Conservation (phyloP, 2,797 vertebrate genomes). For the Falco columbarius region DNA sequence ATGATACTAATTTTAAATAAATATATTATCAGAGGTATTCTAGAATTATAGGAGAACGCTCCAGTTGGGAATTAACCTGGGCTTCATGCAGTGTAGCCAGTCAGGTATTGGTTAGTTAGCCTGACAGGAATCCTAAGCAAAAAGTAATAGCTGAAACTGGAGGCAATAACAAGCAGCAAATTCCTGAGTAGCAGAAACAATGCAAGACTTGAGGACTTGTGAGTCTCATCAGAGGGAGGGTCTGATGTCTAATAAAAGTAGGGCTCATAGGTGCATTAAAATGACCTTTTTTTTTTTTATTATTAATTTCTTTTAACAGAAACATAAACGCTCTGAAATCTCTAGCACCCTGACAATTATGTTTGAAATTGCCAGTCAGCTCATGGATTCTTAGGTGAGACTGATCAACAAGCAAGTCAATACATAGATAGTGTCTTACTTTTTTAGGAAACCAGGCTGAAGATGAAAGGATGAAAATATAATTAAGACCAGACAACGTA, state of each 20-base stretch:
- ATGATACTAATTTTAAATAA: neutral
- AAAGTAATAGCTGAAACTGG: neutral
- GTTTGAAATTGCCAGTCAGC: neutral
- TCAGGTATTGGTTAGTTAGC: neutral
- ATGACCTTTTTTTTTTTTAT: neutral
- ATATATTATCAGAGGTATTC: neutral
- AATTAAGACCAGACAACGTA: neutral
- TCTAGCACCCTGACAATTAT: neutral
- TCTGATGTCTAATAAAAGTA: neutral
- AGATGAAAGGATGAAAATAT: neutral
- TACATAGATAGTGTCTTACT: neutral
- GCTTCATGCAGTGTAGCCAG: accelerated
- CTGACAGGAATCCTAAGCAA: neutral
- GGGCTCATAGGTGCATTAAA: neutral
- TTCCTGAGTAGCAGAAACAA: neutral
- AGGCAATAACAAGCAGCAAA: neutral
- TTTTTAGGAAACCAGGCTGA: neutral
- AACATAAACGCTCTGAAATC: neutral
- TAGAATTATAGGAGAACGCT: neutral
- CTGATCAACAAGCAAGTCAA: neutral
- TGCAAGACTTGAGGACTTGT: neutral
- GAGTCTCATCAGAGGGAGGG: neutral
- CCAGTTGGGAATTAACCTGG: neutral
- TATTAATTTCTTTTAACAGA: neutral
- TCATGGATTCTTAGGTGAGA: neutral